Conservation (phyloP, 30 jellyfish, hydroid and myxozoan genomes). For the Aurelia aurita complex sp. Pacific region DNA sequence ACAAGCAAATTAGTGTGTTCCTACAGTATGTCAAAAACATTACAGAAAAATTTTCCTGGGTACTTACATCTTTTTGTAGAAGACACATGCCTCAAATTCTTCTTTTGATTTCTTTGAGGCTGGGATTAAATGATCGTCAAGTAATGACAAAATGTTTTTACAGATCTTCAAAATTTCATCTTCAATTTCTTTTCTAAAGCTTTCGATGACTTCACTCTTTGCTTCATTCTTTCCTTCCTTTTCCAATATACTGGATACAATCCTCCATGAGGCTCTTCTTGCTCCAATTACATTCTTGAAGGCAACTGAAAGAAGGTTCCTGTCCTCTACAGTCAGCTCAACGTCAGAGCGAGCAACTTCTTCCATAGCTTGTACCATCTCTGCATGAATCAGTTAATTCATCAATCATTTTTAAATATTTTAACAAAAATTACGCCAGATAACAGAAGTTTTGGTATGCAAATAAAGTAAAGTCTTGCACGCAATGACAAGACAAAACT, state of each 20-base stretch:
- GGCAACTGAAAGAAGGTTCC: constrained; percentile 97
- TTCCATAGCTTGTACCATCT: constrained; percentile 95
- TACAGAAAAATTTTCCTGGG: too few species aligned
- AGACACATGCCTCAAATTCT: constrained; percentile 81
- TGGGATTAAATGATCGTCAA: constrained; percentile 84
- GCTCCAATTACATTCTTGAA: constrained; percentile 97
- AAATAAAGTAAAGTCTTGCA: too few species aligned
- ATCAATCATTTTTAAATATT: too few species aligned
- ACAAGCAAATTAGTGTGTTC: too few species aligned
- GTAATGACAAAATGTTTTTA: constrained; percentile 76
- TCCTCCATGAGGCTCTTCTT: constrained; percentile 98
- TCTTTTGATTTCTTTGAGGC: constrained; percentile 38
- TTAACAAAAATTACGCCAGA: too few species aligned
- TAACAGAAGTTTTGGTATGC: too few species aligned
- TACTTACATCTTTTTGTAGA: constrained; percentile 95
- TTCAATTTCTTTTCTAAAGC: constrained; percentile 72
- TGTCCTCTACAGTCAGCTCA: constrained; percentile 88
- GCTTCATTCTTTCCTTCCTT: constrained; percentile 37
- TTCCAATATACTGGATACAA: constrained; percentile 76
- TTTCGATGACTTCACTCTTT: constrained; percentile 38
- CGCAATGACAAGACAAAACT: too few species aligned
- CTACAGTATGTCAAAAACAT: too few species aligned
- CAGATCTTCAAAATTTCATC: constrained; percentile 88
- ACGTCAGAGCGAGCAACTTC: constrained; percentile 87
- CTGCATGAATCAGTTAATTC: constrained; percentile 18